A percentile compares a stretch with the other conserved stretches of the same genome.
Evolutionary conservation across 2,888 invertebrate species (phyloP).

Genomic region (Chaitophorus viminalis): DNA sequence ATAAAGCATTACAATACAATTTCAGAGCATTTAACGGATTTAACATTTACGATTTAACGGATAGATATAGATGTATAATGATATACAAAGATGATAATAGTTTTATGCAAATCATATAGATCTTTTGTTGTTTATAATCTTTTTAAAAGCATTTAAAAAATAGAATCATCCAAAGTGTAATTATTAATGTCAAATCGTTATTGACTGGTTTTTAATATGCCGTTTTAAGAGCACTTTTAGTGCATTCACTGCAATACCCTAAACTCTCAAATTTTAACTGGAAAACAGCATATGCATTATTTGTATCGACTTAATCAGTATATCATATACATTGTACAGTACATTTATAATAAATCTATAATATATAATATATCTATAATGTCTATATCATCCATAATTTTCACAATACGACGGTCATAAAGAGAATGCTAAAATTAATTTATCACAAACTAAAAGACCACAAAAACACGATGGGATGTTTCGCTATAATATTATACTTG

Average conservation of each 20-base stretch:
- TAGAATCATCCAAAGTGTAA: neutral
- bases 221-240: neutral
- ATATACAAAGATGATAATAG: neutral
- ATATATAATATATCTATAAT: too few relatives aligned
- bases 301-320: too few relatives aligned
- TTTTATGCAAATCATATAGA: neutral
- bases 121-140: neutral
- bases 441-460: neutral
- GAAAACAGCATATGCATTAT: neutral
- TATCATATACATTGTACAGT: too few relatives aligned
- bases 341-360: too few relatives aligned
- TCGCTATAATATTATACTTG: neutral
- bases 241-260: neutral
- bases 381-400: too few relatives aligned
- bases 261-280: neutral
- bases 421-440: neutral
- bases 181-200: neutral
- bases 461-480: neutral
- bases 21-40: too few relatives aligned
- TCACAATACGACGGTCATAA: too few relatives aligned
- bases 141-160: neutral
- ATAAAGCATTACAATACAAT: neutral
- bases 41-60: too few relatives aligned
- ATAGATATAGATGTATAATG: too few relatives aligned
- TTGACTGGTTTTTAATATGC: neutral